Conservation (phyloP, 2,888 invertebrate genomes). For the Tenthredo notha region DNA sequence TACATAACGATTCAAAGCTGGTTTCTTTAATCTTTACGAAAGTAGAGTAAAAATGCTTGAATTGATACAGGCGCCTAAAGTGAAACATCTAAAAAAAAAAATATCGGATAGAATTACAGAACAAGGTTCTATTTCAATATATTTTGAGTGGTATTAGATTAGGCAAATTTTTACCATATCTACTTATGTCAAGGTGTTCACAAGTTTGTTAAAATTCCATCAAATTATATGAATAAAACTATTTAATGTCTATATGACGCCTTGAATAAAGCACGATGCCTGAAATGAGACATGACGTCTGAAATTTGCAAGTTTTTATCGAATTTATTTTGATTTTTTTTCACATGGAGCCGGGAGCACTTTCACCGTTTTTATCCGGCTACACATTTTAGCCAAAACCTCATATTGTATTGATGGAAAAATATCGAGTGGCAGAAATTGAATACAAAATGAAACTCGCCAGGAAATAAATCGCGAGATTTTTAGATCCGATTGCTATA, state of each 20-base stretch:
- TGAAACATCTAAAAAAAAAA: not conserved
- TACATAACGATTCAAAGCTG: not conserved
- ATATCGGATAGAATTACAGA: not conserved
- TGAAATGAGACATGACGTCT: no score
- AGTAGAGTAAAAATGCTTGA: no score
- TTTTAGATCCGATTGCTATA: not conserved
- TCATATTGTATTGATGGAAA: no score
- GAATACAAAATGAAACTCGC: not conserved
- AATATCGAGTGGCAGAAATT: not conserved
- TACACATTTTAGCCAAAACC: no score
- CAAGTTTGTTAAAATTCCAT: not conserved
- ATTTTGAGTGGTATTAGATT: not conserved
- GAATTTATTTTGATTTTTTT: no score
- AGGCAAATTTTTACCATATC: not conserved
- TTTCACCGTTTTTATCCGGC: no score
- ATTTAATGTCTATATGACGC: not conserved
- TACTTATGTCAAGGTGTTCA: not conserved
- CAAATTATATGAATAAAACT: not conserved
- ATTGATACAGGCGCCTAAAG: not conserved
- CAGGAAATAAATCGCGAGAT: not conserved
- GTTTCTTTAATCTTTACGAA: not conserved
- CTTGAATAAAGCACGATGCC: no score
- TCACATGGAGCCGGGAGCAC: no score
- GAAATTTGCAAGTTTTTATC: no score
- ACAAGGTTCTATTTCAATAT: not conserved